A percentile compares a stretch with the other conserved stretches of the same genome.
phyloP scores from a whole-genome alignment of 2,888 invertebrate genomes.

The Lamellibrachia columna region DNA sequence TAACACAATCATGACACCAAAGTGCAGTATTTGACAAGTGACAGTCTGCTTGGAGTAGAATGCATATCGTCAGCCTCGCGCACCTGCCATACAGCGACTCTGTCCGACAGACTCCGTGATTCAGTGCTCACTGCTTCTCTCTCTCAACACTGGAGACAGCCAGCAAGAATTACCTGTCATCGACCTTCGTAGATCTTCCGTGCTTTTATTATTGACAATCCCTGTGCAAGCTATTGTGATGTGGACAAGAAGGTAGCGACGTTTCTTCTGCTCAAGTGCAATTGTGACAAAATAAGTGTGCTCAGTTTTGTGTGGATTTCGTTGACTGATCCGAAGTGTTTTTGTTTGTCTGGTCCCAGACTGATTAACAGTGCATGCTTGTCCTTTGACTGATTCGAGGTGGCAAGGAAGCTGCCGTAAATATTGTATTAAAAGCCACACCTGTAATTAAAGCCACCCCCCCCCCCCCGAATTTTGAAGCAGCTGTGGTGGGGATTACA shows the following conservation, averaged over 20 bases:
- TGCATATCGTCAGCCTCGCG: not conserved
- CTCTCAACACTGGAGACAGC: not conserved
- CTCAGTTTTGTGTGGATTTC: not conserved
- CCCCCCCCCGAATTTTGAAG: no score
- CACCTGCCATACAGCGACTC: not conserved
- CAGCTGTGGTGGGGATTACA: not conserved
- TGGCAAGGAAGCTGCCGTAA: not conserved
- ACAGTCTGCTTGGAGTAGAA: not conserved
- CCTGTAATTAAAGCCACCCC: no score
- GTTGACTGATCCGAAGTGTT: not conserved
- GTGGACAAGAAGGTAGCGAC: not conserved
- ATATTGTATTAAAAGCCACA: no score
- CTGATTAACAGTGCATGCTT: not conserved
- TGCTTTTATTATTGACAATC: not conserved
- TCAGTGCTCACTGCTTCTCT: not conserved
- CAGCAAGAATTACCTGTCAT: no score
- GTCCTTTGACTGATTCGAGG: not conserved
- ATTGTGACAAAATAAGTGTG: not conserved
- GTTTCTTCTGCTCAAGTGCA: slow-evolving; percentile 4
- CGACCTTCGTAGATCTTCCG: not conserved
- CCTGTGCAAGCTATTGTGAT: not conserved
- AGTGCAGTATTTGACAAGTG: not conserved
- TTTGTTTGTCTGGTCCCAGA: not conserved
- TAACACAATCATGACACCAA: not conserved
- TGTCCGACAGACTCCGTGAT: not conserved